A percentile compares a stretch with the other conserved stretches of the same genome.
Conservation (phyloP, 92 coral and sea anemone genomes). For the Pocillopora meandrina region DNA sequence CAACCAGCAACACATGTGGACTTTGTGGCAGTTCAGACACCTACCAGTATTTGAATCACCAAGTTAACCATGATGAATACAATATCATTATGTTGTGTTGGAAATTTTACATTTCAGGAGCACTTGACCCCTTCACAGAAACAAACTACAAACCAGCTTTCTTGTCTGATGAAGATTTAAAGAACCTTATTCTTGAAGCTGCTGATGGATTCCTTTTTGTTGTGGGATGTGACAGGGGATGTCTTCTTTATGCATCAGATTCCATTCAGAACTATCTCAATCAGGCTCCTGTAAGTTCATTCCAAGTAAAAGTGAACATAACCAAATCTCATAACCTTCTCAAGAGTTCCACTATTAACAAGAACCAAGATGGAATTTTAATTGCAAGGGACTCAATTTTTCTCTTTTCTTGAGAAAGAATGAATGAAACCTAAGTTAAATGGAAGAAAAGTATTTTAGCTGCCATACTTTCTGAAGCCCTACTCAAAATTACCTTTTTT, state of each 20-base stretch:
- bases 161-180: constrained; percentile 87
- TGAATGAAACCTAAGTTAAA: too few species aligned
- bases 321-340: background rate
- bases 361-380: too few species aligned
- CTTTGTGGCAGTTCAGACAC: background rate
- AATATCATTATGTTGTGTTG: too few species aligned
- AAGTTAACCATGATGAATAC: too few species aligned
- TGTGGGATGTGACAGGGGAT: constrained; percentile 92
- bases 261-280: constrained; percentile 70
- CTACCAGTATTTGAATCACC: background rate
- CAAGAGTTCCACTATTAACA: too few species aligned
- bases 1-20: too few species aligned
- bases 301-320: background rate
- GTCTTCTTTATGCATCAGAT: constrained; percentile 89
- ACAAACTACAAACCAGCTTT: constrained; percentile 92
- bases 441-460: too few species aligned
- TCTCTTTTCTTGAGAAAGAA: too few species aligned
- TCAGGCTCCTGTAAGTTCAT: constrained; percentile 69
- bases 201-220: constrained; percentile 91
- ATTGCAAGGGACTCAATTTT: too few species aligned
- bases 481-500: too few species aligned
- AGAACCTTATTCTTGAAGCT: constrained; percentile 82
- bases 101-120: constrained; percentile 35
- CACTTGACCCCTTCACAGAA: constrained; percentile 75
- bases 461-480: too few species aligned